phyloP scores from a whole-genome alignment of 2,797 vertebrate species.

The Oreonectes daqikongensis region DNA sequence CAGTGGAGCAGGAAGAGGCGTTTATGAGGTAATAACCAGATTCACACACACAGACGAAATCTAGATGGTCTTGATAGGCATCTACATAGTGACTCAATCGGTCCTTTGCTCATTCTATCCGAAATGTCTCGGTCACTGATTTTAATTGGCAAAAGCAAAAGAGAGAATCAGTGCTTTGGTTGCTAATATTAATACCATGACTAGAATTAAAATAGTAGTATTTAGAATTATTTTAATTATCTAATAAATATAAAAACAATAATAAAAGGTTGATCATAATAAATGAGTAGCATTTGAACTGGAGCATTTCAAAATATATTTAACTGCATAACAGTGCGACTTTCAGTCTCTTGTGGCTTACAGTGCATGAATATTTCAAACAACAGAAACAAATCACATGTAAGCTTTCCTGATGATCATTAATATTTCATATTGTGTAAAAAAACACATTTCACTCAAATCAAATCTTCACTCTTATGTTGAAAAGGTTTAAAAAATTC shows the following conservation, averaged over 20 bases:
- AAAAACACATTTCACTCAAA: not conserved
- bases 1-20: slow-evolving; percentile 35
- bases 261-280: not conserved
- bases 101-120: not conserved
- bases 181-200: not conserved
- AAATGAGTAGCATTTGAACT: not conserved
- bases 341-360: not conserved
- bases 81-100: not conserved
- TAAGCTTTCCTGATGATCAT: not conserved
- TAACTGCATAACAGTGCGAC: not conserved
- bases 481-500: slow-evolving; percentile 8
- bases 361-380: no score
- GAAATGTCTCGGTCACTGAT: not conserved
- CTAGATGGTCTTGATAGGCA: slow-evolving; percentile 1
- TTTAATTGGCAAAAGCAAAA: not conserved
- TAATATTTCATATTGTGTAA: not conserved
- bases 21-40: slow-evolving; percentile 39
- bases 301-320: not conserved
- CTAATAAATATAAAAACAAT: not conserved
- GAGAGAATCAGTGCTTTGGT: not conserved
- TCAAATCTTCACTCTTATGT: not conserved
- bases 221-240: not conserved
- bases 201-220: not conserved
- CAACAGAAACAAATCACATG: not conserved
- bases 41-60: slow-evolving; percentile 20